Evolutionary conservation across 2,797 vertebrate species (phyloP), one percentile per base, ranked within the genome.

Genomic region (Sebastes dallii): DNA sequence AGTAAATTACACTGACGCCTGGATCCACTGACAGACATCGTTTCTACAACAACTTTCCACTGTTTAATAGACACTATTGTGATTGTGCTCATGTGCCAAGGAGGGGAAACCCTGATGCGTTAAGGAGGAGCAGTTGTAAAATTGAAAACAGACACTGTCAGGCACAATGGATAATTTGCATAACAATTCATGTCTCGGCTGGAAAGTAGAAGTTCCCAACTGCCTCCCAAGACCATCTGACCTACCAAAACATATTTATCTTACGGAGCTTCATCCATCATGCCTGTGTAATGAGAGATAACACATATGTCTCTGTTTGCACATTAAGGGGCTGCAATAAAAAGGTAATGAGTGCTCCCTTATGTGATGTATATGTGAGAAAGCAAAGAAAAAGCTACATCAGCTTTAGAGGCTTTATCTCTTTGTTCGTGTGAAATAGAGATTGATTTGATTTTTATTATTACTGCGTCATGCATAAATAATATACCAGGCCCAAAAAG

Each of bases 41-140:
- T 81, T 88, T 86, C 82, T 80, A 54, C 66, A 50, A 73, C 67
- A 84, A 84, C 71, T 89, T 93, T 93, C 91, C 89, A 55, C 71
- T 29, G 42, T 83, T 86, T 72, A 34, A 86, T 67, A 67, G 80
- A 86, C 89, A 73, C 82, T 78, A 66, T 86, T 86, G 81, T 86
- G 83, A 82, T 85, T 85, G 81, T 80, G 42, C 67, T 75, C 36
- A 6, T 68, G 16, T 80, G 82, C 81, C 66, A 65, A 66, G 60
- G 73, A 68, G 60, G 73, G 89, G 79, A 92, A 90, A 82, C 72
- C 86, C 64, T 80, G 84, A 91, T 80, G 73, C 70, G 18, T 5
- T 78, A 72, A 8, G 78, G n/a, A 67, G 73, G 66, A 61, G 42
- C 70, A 66, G 50, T 66, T 77, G 30, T 54, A 59, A 84, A 56